Base-by-base conservation (phyloP, 2,797 vertebrate species). In the Sebastiscus tertius region DNA sequence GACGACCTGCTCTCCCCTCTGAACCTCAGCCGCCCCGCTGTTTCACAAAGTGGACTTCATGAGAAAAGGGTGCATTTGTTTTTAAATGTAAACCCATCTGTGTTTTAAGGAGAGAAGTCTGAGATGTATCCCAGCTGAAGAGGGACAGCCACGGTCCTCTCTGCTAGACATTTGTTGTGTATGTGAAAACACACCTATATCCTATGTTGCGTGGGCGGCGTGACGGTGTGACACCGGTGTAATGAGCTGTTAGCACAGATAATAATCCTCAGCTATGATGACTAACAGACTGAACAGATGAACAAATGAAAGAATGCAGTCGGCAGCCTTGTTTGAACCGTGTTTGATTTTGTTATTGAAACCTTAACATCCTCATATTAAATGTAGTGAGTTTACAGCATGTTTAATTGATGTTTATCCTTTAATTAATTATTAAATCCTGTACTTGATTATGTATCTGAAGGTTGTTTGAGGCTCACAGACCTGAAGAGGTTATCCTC, bases 261-360 rank as follows among this genome's bases (percentile, higher is more conserved):
- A 16, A 65, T 68, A 22, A 72, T 71, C 59, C 79, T 68, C 5
- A 78, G 59, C 61, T 70, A 2, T 34, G 69, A 62, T 77, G 69
- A 77, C 33, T 31, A 77, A 56, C 26, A 61, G 24, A 72, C 46
- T 42, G 14, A 81, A 27, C 54, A 55, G 3, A 66, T 66, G 11
- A 52, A 61, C 24, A 49, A 58, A 36, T 54, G 4, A 8, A 65
- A 55, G 20, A 52, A 58, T 24, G 20, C 9, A 29, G 42, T 27
- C 42, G 5, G 18, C n/a, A 22, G 59, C 26, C 49, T 24, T 22
- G 0, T 60, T 31, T 54, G 3, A 64, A 49, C n/a, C 11, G n/a
- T 42, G 14, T 6, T 9, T 33, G 12, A 60, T 34, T 52, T 62
- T 68, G 20, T 60, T 14, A 18, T 26, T 64, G 16, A 54, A 71